Conservation (phyloP, 2,888 invertebrate species). For the Automeris io region DNA sequence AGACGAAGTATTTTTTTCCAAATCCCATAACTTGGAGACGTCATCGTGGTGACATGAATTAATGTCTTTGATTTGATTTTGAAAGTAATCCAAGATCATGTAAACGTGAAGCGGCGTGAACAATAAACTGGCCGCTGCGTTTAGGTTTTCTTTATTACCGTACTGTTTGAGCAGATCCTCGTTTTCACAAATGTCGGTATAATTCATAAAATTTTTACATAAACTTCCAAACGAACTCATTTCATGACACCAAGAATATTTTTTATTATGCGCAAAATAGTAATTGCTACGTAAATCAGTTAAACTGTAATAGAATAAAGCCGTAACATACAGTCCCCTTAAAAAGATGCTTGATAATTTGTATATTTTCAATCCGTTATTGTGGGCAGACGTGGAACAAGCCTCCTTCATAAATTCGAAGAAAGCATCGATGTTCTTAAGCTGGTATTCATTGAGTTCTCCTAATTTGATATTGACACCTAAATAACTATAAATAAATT, state of each 20-base stretch:
- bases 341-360: not conserved
- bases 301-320: too few species aligned
- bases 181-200: not conserved
- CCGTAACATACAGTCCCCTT: not conserved
- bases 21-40: slow-evolving; percentile 5
- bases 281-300: too few species aligned
- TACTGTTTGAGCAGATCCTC: not conserved
- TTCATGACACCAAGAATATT: too few species aligned
- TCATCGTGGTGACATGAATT: not conserved
- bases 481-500: not conserved
- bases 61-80: not conserved
- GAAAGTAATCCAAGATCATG: slow-evolving; percentile 8
- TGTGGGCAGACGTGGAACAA: too few species aligned
- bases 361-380: not conserved
- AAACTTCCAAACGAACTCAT: too few species aligned
- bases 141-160: not conserved
- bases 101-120: slow-evolving; percentile 10
- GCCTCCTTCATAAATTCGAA: slow-evolving; percentile 3
- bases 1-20: slow-evolving; percentile 6
- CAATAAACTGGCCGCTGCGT: not conserved
- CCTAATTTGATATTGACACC: not conserved
- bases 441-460: not conserved
- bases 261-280: too few species aligned
- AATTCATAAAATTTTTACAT: too few species aligned
- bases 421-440: slow-evolving; percentile 1